A percentile compares a stretch with the other conserved stretches of the same genome.
phyloP scores from a whole-genome alignment of 2,113 vertebrate genomes.

The Charadrius vociferus region DNA sequence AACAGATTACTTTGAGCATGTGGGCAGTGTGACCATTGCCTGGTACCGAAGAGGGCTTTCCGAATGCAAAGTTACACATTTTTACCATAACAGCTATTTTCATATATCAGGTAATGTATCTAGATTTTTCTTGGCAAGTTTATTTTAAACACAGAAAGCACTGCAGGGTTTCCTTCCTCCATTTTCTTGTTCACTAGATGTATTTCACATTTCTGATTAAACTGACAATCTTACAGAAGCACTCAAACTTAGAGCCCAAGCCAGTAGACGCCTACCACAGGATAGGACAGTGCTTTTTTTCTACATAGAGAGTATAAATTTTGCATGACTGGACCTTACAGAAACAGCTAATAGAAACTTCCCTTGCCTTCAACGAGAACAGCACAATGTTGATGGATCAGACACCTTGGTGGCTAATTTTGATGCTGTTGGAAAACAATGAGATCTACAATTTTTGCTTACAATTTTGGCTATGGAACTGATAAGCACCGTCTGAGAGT shows the following conservation, averaged over 20 bases:
- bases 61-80: background rate
- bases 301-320: background rate
- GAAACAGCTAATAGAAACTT: background rate
- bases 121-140: background rate
- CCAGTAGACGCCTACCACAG: background rate
- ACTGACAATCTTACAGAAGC: background rate
- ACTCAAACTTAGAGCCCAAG: background rate
- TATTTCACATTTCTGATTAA: background rate
- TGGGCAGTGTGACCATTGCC: background rate
- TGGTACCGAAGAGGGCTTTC: background rate
- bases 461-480: background rate
- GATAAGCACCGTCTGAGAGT: background rate
- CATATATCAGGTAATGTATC: background rate
- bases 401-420: background rate
- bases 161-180: background rate
- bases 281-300: background rate
- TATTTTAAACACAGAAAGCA: background rate
- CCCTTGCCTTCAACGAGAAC: background rate
- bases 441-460: background rate
- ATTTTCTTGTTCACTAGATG: background rate
- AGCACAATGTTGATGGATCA: background rate
- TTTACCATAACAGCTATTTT: background rate
- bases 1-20: background rate
- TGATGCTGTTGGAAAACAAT: background rate
- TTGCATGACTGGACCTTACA: background rate